A percentile compares a stretch with the other conserved stretches of the same genome.
phyloP scores from a whole-genome alignment of 2,113 vertebrate species.

The Speoplatyrhinus poulsoni region DNA sequence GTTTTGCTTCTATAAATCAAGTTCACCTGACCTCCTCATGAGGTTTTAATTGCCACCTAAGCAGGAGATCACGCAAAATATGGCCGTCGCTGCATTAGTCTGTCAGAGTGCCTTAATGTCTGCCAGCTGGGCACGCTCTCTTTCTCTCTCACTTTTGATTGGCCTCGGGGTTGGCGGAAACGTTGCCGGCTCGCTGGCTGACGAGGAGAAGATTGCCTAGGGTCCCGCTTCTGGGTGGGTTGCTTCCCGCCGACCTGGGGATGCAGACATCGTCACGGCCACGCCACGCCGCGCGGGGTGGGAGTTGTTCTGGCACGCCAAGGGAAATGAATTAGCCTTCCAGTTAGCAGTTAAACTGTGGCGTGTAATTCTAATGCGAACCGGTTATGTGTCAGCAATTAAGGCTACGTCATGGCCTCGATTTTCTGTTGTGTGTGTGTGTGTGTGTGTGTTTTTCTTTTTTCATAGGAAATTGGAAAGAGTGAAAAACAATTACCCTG shows the following conservation, averaged over 20 bases:
- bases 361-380: slow-evolving; percentile 7
- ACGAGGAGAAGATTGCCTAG: too few relatives aligned
- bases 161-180: slow-evolving; percentile 67
- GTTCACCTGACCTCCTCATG: slow-evolving; percentile 74
- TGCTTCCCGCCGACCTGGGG: neutral
- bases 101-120: slow-evolving; percentile 72
- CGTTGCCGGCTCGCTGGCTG: slow-evolving; percentile 61
- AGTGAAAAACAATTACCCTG: slow-evolving; percentile 19
- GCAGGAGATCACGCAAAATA: slow-evolving; percentile 73
- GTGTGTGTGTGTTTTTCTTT: neutral
- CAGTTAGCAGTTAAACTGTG: slow-evolving; percentile 49
- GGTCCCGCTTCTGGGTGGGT: slow-evolving; percentile 62
- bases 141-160: slow-evolving; percentile 22
- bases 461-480: slow-evolving; percentile 13
- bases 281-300: neutral
- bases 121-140: slow-evolving; percentile 71
- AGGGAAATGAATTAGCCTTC: slow-evolving; percentile 41
- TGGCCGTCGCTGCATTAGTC: slow-evolving; percentile 75
- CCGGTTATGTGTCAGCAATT: neutral
- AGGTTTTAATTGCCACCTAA: slow-evolving; percentile 74
- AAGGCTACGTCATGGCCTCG: neutral
- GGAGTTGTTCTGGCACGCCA: slow-evolving; percentile 13
- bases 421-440: neutral
- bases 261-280: too few relatives aligned
- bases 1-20: slow-evolving; percentile 57